These are phyloP conservation scores for Nyctibius bracteatus DNA, from an alignment of 2,113 vertebrate genomes.

Conservation along the genomic window DNA sequence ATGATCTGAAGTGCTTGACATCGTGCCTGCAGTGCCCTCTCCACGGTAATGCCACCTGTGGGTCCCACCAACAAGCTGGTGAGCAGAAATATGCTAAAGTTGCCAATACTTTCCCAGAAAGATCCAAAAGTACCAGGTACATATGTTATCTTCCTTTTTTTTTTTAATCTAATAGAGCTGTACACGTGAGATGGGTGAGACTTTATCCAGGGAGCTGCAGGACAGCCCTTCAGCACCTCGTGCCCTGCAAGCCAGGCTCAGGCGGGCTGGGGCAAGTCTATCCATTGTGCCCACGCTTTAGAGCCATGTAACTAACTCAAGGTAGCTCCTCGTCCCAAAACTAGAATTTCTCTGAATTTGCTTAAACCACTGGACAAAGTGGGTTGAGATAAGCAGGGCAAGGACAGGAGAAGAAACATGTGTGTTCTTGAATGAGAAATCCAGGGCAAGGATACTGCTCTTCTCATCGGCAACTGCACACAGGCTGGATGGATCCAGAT, in stretches of 20 bases:
- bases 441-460: neutral
- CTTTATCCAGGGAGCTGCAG: neutral
- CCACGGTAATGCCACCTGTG: neutral
- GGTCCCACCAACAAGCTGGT: neutral
- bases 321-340: neutral
- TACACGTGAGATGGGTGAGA: neutral
- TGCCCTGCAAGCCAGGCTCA: accelerated
- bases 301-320: neutral
- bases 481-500: neutral
- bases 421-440: neutral
- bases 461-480: neutral
- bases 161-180: neutral
- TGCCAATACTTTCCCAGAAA: neutral
- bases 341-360: neutral
- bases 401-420: neutral
- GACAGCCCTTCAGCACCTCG: neutral
- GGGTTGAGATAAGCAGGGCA: neutral
- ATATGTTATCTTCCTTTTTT: neutral
- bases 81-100: neutral
- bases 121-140: neutral
- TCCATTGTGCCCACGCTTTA: neutral
- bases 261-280: neutral
- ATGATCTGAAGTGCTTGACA: neutral
- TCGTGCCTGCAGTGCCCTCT: neutral
- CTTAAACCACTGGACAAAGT: neutral